phyloP scores from a whole-genome alignment of 2,797 vertebrate species.

The Premnoplex brunnescens region DNA sequence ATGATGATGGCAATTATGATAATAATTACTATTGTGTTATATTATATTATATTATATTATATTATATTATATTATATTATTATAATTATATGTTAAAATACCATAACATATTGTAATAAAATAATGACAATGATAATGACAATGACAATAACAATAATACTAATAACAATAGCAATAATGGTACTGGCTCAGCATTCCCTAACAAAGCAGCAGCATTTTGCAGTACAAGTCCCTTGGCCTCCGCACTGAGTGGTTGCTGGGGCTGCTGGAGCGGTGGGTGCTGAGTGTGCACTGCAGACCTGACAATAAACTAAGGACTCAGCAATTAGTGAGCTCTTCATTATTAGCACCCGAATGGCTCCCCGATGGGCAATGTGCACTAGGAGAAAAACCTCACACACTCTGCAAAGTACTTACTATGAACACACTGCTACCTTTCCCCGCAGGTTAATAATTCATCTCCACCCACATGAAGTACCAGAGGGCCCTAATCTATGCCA shows the following conservation, averaged over 20 bases:
- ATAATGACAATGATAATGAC: no score
- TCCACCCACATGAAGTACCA: background rate
- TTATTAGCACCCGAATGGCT: background rate
- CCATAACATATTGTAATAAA: no score
- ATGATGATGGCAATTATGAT: no score
- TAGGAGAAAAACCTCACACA: background rate
- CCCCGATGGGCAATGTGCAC: background rate
- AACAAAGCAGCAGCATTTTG: background rate
- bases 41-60: no score
- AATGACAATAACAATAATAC: background rate
- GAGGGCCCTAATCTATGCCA: background rate
- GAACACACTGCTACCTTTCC: background rate
- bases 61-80: no score
- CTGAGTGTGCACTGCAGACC: background rate
- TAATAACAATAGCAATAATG: background rate
- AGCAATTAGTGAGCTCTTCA: background rate
- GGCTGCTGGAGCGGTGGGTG: background rate
- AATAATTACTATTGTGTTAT: no score
- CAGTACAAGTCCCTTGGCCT: background rate
- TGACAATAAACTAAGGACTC: background rate
- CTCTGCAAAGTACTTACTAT: background rate
- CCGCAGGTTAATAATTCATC: background rate
- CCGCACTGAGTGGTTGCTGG: background rate
- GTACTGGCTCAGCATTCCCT: background rate
- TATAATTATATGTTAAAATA: no score